phyloP scores from a whole-genome alignment of 2,888 invertebrate species.

The Ichneumoninae sp. region DNA sequence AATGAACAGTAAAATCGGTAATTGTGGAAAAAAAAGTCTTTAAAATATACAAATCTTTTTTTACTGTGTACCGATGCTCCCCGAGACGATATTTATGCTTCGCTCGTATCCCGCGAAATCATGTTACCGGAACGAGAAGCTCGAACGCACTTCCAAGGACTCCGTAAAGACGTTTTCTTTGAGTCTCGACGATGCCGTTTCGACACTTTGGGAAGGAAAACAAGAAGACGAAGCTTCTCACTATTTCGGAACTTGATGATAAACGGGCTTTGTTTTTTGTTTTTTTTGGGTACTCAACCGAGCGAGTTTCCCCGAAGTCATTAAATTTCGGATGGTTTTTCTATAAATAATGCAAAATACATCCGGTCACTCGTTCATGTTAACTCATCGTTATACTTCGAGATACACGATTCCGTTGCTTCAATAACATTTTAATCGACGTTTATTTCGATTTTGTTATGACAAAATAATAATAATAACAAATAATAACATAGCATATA shows the following conservation, averaged over 20 bases:
- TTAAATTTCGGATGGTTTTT: background rate
- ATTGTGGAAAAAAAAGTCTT: too few species aligned
- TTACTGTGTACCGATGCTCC: background rate
- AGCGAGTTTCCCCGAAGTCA: background rate
- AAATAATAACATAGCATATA: too few species aligned
- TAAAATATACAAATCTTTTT: too few species aligned
- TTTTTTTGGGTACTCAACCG: background rate
- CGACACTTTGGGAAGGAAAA: slow-evolving; percentile 32
- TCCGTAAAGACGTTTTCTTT: slow-evolving; percentile 30
- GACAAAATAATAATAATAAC: too few species aligned
- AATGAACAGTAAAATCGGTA: too few species aligned
- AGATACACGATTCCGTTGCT: background rate
- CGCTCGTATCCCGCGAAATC: slow-evolving; percentile 47
- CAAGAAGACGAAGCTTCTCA: slow-evolving; percentile 7
- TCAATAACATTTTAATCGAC: background rate
- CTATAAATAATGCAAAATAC: slow-evolving; percentile 34
- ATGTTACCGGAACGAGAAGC: slow-evolving; percentile 57
- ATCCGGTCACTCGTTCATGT: background rate
- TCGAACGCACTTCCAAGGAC: slow-evolving; percentile 55
- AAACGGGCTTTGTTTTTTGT: background rate
- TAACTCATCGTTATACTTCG: background rate
- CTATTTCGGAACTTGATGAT: background rate
- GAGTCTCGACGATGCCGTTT: slow-evolving; percentile 28
- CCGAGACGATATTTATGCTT: slow-evolving; percentile 25
- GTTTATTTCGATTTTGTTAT: too few species aligned